Percentiles rank a stretch among this genome's conserved stretches.
Conservation (phyloP, 2,113 vertebrate species). For the Ceyx cyanopectus region DNA sequence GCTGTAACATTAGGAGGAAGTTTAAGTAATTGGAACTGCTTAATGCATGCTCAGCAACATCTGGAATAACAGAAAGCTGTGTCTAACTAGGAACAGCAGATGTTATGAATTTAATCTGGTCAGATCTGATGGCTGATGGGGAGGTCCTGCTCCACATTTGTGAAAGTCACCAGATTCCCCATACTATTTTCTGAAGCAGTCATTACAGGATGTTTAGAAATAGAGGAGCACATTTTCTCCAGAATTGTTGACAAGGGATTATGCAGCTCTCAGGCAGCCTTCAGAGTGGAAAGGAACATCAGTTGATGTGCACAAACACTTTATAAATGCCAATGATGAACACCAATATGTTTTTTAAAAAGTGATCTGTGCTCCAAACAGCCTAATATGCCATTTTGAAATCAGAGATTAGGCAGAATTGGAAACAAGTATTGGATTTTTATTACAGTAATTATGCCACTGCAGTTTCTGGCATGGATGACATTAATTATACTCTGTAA, state of each 20-base stretch:
- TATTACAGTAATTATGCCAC: conserved; percentile 34
- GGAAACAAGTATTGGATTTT: not conserved
- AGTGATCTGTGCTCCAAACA: not conserved
- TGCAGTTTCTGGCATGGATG: not conserved
- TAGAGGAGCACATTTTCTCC: not conserved
- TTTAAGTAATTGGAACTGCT: conserved; percentile 68
- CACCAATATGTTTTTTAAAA: not conserved
- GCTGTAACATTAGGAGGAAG: conserved; percentile 60
- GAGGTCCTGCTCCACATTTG: conserved; percentile 63
- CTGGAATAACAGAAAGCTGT: conserved; percentile 71
- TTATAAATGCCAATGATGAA: not conserved
- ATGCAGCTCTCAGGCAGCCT: not conserved
- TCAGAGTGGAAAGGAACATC: not conserved
- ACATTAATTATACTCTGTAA: conserved; percentile 17
- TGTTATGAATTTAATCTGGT: conserved; percentile 61
- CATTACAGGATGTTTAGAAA: not conserved
- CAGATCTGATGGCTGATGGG: conserved; percentile 55
- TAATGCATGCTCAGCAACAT: conserved; percentile 64
- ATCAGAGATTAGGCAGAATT: not conserved
- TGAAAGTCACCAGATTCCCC: conserved; percentile 58
- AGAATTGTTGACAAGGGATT: not conserved
- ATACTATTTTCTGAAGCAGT: not conserved
- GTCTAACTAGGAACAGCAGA: conserved; percentile 35
- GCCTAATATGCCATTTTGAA: not conserved
- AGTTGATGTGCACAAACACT: not conserved